These are phyloP conservation scores for Plestiodon gilberti DNA, from an alignment of 2,113 vertebrate genomes.

Conservation along the genomic window DNA sequence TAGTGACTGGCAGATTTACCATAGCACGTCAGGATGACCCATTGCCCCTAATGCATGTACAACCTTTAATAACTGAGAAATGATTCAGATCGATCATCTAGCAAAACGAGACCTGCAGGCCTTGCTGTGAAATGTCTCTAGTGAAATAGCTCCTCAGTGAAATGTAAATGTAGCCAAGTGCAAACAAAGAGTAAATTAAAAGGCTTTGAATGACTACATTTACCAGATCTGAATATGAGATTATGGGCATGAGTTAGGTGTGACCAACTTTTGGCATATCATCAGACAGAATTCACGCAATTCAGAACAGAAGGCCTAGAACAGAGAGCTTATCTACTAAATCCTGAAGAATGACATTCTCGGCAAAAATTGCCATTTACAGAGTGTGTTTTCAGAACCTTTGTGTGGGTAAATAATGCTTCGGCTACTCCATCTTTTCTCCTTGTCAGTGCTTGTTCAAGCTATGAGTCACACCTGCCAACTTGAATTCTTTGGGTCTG, in stretches of 20 bases:
- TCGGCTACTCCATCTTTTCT: background rate
- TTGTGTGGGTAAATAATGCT: background rate
- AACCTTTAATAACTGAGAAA: background rate
- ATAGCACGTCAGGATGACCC: too few species aligned
- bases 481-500: background rate
- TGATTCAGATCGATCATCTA: background rate
- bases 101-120: background rate
- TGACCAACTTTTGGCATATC: background rate
- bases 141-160: background rate
- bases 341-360: background rate
- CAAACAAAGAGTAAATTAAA: background rate
- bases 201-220: background rate
- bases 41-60: background rate
- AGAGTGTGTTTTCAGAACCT: background rate
- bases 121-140: background rate
- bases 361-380: background rate
- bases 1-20: too few species aligned
- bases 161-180: background rate
- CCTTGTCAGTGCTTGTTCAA: background rate
- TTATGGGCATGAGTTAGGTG: background rate
- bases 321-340: background rate
- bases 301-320: background rate
- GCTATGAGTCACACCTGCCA: constrained; percentile 15
- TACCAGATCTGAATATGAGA: background rate
- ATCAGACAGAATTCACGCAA: background rate